Evolutionary conservation across 2,888 invertebrate species (phyloP).

Genomic region (Thera obeliscata): DNA sequence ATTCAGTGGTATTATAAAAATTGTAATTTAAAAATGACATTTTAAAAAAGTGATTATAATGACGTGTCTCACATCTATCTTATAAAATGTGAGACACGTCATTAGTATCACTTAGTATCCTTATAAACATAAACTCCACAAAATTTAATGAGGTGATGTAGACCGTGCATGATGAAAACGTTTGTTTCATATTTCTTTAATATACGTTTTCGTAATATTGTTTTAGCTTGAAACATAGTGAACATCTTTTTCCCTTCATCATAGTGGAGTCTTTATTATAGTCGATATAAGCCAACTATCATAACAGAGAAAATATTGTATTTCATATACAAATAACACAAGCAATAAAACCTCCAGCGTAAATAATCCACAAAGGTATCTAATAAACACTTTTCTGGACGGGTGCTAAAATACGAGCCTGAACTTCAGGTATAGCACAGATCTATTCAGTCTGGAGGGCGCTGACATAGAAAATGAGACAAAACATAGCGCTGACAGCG

Average conservation of each 20-base stretch:
- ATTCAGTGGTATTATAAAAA: too few relatives aligned
- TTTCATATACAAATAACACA: neutral
- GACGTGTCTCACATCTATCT: too few relatives aligned
- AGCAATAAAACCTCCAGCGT: conserved; percentile 9
- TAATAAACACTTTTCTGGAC: conserved; percentile 14
- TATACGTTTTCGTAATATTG: too few relatives aligned
- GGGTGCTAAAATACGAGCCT: neutral
- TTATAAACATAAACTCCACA: too few relatives aligned
- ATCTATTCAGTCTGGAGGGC: neutral
- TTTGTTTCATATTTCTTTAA: too few relatives aligned
- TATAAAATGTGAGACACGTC: too few relatives aligned
- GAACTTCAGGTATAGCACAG: neutral
- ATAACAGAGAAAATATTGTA: neutral
- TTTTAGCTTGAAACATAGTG: neutral
- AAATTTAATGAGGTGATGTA: too few relatives aligned
- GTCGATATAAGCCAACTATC: neutral
- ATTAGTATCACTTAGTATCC: too few relatives aligned
- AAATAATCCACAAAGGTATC: conserved; percentile 4
- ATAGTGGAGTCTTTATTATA: neutral
- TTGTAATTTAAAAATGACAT: too few relatives aligned
- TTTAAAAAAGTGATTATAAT: too few relatives aligned
- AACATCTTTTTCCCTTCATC: neutral
- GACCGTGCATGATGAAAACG: too few relatives aligned
- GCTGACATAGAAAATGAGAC: neutral
- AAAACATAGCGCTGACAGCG: neutral